Evolutionary conservation across 2,113 vertebrate genomes (phyloP).

Genomic region (Rhinoderma darwinii): DNA sequence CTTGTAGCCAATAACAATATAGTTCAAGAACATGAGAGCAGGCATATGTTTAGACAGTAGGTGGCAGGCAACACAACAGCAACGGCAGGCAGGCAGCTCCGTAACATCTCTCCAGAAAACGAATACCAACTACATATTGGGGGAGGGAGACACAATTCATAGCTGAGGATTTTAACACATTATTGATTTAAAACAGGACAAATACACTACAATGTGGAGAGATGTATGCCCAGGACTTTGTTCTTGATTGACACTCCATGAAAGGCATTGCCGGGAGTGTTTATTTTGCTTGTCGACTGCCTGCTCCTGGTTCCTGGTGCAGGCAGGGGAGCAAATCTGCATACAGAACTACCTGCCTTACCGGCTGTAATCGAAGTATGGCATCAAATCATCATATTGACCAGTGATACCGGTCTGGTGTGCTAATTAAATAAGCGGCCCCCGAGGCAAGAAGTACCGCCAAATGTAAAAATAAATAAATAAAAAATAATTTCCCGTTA

Average conservation of each 20-base stretch:
- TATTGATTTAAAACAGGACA: not conserved
- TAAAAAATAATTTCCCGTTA: too few species aligned
- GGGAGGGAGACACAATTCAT: not conserved
- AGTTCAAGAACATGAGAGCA: not conserved
- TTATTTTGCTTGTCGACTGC: not conserved
- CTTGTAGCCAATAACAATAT: not conserved
- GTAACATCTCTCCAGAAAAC: not conserved
- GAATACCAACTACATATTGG: not conserved
- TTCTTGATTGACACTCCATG: not conserved
- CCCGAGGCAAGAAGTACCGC: too few species aligned
- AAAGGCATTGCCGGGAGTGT: not conserved
- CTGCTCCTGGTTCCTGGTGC: not conserved
- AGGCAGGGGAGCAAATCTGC: not conserved
- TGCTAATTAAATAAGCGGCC: not conserved
- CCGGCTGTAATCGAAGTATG: not conserved
- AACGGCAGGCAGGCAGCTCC: not conserved
- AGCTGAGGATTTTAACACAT: not conserved
- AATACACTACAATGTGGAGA: not conserved
- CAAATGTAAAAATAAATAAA: too few species aligned
- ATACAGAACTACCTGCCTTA: not conserved
- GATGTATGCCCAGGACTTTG: not conserved
- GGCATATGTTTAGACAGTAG: not conserved
- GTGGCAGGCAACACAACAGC: slow-evolving; percentile 28
- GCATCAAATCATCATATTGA: not conserved
- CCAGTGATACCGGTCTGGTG: not conserved